Evolutionary conservation across 2,888 invertebrate species (phyloP), one percentile per base, ranked within the genome.

Genomic region (Eupithecia pulchellata): DNA sequence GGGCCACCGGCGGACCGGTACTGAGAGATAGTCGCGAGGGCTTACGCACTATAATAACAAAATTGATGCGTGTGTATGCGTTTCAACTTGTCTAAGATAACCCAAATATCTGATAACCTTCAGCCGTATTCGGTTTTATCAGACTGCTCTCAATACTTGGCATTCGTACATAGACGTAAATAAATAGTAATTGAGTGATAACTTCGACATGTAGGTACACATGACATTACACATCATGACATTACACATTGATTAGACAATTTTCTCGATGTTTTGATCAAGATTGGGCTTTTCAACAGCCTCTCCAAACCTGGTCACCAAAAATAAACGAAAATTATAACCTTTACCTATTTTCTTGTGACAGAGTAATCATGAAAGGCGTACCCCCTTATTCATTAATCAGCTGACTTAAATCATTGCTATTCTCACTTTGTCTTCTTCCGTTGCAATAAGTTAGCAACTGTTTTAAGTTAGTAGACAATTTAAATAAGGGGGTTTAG

Each of bases 41-140:
- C n/a, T n/a, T n/a, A n/a, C n/a, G n/a, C n/a, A n/a, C n/a, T n/a
- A n/a, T n/a, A n/a, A n/a, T n/a, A n/a, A n/a, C n/a, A n/a, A n/a
- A n/a, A n/a, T n/a, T n/a, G n/a, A n/a, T n/a, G n/a, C n/a, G n/a
- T n/a, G n/a, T n/a, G n/a, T n/a, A n/a, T n/a, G n/a, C n/a, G n/a
- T n/a, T n/a, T n/a, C n/a, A n/a, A n/a, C n/a, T n/a, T n/a, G n/a
- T 39, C 55, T 57, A 17, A 9, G 66, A 66, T 60, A 66, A 42
- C 42, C 39, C 42, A 30, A 36, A 39, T 66, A 9, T 39, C 32
- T 17, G 9, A 6, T 13, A 36, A 27, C 3, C 57, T 34, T 20
- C 9, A 55, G 32, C 13, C 27, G 13, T 13, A 36, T 66, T 58
- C 66, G 14, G 36, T n/a, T 64, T 63, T 69, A 69, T 69, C 69